phyloP scores from a whole-genome alignment of 1,140 invertebrate genomes.

The Nilaparvata lugens region DNA sequence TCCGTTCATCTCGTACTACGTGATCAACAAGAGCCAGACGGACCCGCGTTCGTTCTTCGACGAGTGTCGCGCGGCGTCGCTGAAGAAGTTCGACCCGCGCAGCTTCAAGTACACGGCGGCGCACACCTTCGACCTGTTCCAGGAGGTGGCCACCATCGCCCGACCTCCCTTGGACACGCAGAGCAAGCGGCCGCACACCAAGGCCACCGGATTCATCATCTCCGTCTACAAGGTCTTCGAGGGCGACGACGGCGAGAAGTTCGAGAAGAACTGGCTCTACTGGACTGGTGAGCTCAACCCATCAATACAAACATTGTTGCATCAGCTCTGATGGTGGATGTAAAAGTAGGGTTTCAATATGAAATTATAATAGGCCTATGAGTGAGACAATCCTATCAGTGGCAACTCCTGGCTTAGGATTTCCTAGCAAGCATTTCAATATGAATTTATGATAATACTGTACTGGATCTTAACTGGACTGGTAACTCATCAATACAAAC shows the following conservation, averaged over 20 bases:
- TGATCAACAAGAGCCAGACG: slow-evolving; percentile 75
- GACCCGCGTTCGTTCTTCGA: slow-evolving; percentile 77
- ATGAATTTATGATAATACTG: no score
- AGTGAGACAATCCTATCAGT: no score
- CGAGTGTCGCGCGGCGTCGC: slow-evolving; percentile 64
- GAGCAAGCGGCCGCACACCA: slow-evolving; percentile 60
- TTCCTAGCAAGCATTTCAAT: no score
- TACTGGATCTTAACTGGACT: no score
- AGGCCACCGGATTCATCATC: slow-evolving; percentile 79
- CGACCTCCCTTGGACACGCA: slow-evolving; percentile 69
- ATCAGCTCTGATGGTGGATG: no score
- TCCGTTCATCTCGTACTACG: slow-evolving; percentile 82
- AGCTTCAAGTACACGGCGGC: slow-evolving; percentile 68
- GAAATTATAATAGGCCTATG: no score
- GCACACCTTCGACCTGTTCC: slow-evolving; percentile 76
- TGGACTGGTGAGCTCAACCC: slow-evolving; percentile 59
- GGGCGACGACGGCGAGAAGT: slow-evolving; percentile 80
- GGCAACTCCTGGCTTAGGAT: no score
- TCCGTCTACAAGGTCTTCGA: slow-evolving; percentile 91
- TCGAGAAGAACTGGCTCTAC: slow-evolving; percentile 87
- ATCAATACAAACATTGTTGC: no score
- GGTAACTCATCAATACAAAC: no score
- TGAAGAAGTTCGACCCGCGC: slow-evolving; percentile 74
- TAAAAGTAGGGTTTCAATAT: no score
- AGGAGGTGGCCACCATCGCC: slow-evolving; percentile 82